Conservation (phyloP, 2,888 invertebrate genomes). For the Pelosia muscerda region DNA sequence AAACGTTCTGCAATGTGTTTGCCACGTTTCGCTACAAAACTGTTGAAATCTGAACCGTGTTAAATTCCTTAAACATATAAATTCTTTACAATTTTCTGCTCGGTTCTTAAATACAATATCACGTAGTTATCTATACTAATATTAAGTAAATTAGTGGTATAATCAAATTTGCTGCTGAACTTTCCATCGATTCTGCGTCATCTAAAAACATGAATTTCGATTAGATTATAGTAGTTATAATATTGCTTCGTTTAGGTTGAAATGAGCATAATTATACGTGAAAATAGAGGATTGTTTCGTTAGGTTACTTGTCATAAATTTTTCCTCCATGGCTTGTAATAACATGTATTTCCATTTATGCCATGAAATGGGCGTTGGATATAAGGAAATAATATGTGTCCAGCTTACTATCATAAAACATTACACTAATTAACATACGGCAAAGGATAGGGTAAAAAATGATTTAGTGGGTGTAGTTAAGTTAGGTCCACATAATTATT, state of each 20-base stretch:
- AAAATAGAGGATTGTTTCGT: neutral
- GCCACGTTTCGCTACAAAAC: slow-evolving; percentile 57
- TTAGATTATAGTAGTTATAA: neutral
- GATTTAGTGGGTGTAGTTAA: too few species aligned
- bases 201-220: slow-evolving; percentile 40
- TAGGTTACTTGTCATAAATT: too few species aligned
- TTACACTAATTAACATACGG: neutral
- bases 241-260: neutral
- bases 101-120: slow-evolving; percentile 19
- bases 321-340: neutral
- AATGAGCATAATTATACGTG: neutral
- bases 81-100: slow-evolving; percentile 17
- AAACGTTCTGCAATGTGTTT: slow-evolving; percentile 45
- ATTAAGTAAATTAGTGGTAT: slow-evolving; percentile 46
- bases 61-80: slow-evolving; percentile 46
- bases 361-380: too few species aligned
- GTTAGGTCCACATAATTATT: too few species aligned
- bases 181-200: slow-evolving; percentile 34
- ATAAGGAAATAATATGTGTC: too few species aligned
- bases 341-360: neutral
- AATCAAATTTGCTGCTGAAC: slow-evolving; percentile 38
- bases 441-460: neutral
- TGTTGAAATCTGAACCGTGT: slow-evolving; percentile 53
- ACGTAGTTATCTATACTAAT: slow-evolving; percentile 35
- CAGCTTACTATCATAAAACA: neutral